Evolutionary conservation across 2,113 vertebrate genomes (phyloP), one percentile per base, ranked within the genome.

Genomic region (Petromus typicus): DNA sequence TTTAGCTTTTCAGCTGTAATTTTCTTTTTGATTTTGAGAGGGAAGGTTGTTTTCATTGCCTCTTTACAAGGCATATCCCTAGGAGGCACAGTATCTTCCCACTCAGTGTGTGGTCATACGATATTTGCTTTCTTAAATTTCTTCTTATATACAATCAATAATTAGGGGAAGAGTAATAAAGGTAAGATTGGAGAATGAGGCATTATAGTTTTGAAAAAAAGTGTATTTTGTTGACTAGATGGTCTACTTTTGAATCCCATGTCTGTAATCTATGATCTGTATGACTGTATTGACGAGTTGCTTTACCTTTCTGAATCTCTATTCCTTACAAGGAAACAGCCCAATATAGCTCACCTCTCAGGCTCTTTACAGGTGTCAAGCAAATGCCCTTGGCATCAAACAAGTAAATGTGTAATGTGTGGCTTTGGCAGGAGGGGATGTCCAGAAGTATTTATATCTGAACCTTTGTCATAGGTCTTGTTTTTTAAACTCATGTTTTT

Each of bases 51-150:
- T n/a, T 59, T 63, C 69, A 30, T 59, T 91, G 18, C 3, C 25
- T 45, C 30, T 54, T 0, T 7, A 76, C 61, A 13, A 51, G 75
- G 30, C 45, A 45, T 17, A 48, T 34, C 73, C 32, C 17, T 43
- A 0, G 34, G 82, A 95, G 56, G n/a, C 27, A 51, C 2, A 51
- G 23, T 4, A 40, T 67, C 27, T 56, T 8, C 2, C 6, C 4
- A 30, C 13, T 94, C 30, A 32, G 10, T 73, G 30, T 32, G 25
- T 64, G 86, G 20, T 32, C 80, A 64, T 5, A 32, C 30, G 32
- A 91, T 30, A 87, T 93, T 91, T 71, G 11, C 37, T 37, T 73
- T 66, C 40, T 57, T 61, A 89, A 80, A 61, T 85, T 66, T 92
- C 57, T 80, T 81, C 4, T 43, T 79, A 18, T 75, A 80, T 32